These are phyloP conservation scores for Pipistrellus kuhlii DNA, from an alignment of 2,797 vertebrate species.

Conservation along the genomic window DNA sequence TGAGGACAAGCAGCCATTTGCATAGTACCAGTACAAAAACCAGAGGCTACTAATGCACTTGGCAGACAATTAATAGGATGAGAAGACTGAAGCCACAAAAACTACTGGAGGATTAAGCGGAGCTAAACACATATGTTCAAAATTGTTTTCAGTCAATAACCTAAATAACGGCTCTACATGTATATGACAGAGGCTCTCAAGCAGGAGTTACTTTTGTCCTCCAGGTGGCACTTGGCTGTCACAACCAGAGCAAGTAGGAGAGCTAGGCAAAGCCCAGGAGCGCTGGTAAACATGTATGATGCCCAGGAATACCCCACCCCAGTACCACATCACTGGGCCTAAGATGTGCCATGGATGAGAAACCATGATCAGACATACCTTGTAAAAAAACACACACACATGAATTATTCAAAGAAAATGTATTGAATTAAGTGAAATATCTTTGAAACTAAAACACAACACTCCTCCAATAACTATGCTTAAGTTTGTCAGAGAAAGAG, in stretches of 20 bases:
- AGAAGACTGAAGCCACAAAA: neutral
- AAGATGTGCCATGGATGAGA: neutral
- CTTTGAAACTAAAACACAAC: neutral
- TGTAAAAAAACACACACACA: neutral
- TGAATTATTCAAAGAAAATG: neutral
- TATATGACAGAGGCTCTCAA: neutral
- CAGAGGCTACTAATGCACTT: neutral
- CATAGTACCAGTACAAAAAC: neutral
- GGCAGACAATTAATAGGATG: neutral
- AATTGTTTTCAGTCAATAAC: neutral
- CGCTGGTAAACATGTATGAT: fast-evolving
- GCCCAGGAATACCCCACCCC: neutral
- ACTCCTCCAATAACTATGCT: neutral
- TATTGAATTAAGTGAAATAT: neutral
- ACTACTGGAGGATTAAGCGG: neutral
- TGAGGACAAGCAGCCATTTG: too few relatives aligned
- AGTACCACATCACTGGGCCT: fast-evolving
- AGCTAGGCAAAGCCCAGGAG: neutral
- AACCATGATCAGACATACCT: neutral
- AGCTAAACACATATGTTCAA: neutral
- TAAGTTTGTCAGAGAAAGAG: neutral
- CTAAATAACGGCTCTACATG: fast-evolving
- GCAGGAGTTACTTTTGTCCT: neutral
- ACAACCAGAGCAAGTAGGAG: neutral
- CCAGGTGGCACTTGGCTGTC: neutral